These are phyloP conservation scores for Brachionus paranguensis DNA, from an alignment of 1,140 invertebrate species.

Conservation along the genomic window DNA sequence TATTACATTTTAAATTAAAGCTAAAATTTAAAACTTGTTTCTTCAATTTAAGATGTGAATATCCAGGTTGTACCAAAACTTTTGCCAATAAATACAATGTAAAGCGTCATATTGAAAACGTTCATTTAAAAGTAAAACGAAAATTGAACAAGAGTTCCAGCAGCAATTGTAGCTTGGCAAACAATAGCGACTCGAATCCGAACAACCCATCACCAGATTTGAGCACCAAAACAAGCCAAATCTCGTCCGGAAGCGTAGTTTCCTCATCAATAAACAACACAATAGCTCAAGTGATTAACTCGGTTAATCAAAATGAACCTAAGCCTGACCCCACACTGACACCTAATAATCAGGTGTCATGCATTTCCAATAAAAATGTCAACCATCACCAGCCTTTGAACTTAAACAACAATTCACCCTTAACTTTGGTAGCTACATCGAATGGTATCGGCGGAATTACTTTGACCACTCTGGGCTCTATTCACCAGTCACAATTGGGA, in stretches of 20 bases:
- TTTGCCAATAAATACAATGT: constrained; percentile 40
- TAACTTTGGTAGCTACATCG: constrained; percentile 12
- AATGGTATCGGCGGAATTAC: constrained; percentile 35
- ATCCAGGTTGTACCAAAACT: constrained; percentile 37
- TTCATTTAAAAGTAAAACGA: constrained; percentile 36
- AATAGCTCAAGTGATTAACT: background rate
- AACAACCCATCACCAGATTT: background rate
- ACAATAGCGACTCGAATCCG: background rate
- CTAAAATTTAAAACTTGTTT: background rate
- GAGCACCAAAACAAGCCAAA: background rate
- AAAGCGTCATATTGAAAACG: constrained; percentile 37
- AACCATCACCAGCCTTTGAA: background rate
- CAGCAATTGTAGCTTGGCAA: constrained; percentile 18
- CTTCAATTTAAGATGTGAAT: constrained; percentile 13
- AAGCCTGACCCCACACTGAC: background rate
- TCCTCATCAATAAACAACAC: background rate
- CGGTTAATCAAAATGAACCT: background rate
- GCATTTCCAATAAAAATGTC: background rate
- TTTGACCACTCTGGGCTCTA: constrained; percentile 16
- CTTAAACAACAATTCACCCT: background rate
- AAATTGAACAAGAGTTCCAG: constrained; percentile 2
- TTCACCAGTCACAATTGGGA: constrained; percentile 19
- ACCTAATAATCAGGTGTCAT: background rate
- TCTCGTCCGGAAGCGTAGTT: background rate
- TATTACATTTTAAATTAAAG: background rate